Conservation (phyloP, 2,888 invertebrate genomes). For the Tetragnatha montana region DNA sequence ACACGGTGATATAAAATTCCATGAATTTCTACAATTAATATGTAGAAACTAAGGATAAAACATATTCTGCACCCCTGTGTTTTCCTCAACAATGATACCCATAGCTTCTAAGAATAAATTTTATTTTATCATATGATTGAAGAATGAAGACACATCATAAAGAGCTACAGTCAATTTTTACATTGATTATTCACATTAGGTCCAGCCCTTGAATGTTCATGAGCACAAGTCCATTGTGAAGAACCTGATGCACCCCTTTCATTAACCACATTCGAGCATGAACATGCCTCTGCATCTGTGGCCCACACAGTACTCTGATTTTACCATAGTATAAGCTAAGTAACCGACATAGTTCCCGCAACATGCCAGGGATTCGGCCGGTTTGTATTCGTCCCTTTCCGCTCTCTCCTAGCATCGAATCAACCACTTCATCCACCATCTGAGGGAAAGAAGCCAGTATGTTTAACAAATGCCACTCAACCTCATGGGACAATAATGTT, state of each 20-base stretch:
- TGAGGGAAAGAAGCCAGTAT: constrained; percentile 47
- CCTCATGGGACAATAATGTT: constrained; percentile 39
- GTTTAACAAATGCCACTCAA: constrained; percentile 58
- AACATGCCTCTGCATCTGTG: constrained; percentile 52
- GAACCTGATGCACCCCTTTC: constrained; percentile 51
- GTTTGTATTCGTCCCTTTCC: background rate
- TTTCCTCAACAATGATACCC: too few species aligned
- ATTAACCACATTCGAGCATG: constrained; percentile 57
- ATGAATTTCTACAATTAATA: too few species aligned
- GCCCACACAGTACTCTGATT: constrained; percentile 52
- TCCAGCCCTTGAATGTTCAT: constrained; percentile 54
- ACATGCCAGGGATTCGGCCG: constrained; percentile 41
- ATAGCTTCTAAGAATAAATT: too few species aligned
- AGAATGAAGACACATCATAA: too few species aligned
- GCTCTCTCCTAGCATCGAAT: constrained; percentile 5
- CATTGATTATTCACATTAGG: constrained; percentile 32
- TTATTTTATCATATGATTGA: too few species aligned
- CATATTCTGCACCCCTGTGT: too few species aligned
- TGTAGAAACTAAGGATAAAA: too few species aligned
- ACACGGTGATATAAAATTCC: too few species aligned
- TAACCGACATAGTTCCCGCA: constrained; percentile 33
- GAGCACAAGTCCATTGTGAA: constrained; percentile 45
- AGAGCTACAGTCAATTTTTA: too few species aligned
- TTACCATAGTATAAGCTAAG: constrained; percentile 59
- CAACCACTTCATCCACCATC: constrained; percentile 21